phyloP scores from a whole-genome alignment of 2,113 vertebrate species.

The Aphelocoma coerulescens region DNA sequence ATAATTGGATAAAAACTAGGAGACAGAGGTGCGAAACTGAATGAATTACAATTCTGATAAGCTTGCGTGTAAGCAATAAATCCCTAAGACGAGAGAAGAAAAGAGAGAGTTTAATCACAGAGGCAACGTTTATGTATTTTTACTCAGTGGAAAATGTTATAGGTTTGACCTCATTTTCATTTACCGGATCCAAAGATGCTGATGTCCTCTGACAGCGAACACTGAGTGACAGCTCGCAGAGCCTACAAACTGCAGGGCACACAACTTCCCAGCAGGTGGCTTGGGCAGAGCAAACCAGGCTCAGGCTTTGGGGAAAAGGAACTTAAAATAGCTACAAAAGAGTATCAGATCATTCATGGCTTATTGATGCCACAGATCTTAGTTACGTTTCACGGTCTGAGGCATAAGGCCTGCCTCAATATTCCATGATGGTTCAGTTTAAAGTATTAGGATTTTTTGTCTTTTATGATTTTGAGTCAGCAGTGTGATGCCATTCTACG shows the following conservation, averaged over 20 bases:
- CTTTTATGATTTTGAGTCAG: background rate
- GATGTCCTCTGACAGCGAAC: background rate
- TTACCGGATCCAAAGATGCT: background rate
- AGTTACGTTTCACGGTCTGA: background rate
- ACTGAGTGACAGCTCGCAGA: background rate
- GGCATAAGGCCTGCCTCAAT: background rate
- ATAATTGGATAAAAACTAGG: slow-evolving; percentile 52
- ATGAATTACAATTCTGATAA: slow-evolving; percentile 13
- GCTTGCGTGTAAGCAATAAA: background rate
- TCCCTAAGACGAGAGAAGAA: background rate
- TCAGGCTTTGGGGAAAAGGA: background rate
- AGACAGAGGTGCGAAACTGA: slow-evolving; percentile 9
- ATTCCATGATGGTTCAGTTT: background rate
- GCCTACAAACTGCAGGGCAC: background rate
- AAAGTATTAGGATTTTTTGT: background rate
- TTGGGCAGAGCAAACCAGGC: background rate
- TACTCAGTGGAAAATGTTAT: background rate
- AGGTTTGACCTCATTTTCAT: slow-evolving; percentile 34
- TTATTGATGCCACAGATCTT: slow-evolving; percentile 3
- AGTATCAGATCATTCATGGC: background rate
- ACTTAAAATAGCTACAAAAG: slow-evolving; percentile 14
- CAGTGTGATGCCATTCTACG: background rate
- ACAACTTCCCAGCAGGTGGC: background rate
- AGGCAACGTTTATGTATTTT: slow-evolving; percentile 23
- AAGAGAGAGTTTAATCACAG: background rate